Evolutionary conservation across 2,888 invertebrate species (phyloP), one percentile per base, ranked within the genome.

Genomic region (Anticlea derivata): DNA sequence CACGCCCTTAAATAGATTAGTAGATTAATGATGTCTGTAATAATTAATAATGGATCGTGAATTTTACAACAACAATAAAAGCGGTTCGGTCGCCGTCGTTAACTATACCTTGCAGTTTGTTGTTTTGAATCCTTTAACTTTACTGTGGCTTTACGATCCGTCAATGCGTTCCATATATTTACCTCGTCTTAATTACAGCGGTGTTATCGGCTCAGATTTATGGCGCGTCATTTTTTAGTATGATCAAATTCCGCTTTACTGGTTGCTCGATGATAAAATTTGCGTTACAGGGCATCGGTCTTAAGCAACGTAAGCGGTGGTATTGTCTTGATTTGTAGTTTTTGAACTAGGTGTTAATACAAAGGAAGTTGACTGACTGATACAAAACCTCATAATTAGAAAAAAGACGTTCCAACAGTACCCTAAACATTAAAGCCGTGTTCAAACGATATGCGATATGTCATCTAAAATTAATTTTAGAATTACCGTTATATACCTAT

Each of bases 11-110:
- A 89, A 90, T 90, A 90, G 88, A 89, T 89, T 89, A 90, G 86
- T 89, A 89, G 89, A 90, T 90, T 90, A 89, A 90, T 90, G 89
- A 88, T 86, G 88, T 82, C 89, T 85, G 86, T 89, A 89, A 89
- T 90, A 89, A 90, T 90, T 89, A 90, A 90, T 90, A 89, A 90
- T 88, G 89, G 86, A 86, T 88, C 80, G 83, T 89, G 87, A 86
- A 88, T 88, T 90, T 90, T 87, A 90, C 84, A 88, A 87, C 87
- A 85, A 88, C 81, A 89, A 88, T 88, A 89, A 88, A 89, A 87
- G 82, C 73, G 81, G 85, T 82, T 79, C 80, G 78, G 79, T 76
- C 81, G 78, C 71, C 73, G 68, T 86, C 87, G 83, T 88, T 87
- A 88, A 88, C 73, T 70, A 73, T 80, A 75, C 78, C 80, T 83